Evolutionary conservation across 2,797 vertebrate species (phyloP).

Genomic region (Hipposideros larvatus): DNA sequence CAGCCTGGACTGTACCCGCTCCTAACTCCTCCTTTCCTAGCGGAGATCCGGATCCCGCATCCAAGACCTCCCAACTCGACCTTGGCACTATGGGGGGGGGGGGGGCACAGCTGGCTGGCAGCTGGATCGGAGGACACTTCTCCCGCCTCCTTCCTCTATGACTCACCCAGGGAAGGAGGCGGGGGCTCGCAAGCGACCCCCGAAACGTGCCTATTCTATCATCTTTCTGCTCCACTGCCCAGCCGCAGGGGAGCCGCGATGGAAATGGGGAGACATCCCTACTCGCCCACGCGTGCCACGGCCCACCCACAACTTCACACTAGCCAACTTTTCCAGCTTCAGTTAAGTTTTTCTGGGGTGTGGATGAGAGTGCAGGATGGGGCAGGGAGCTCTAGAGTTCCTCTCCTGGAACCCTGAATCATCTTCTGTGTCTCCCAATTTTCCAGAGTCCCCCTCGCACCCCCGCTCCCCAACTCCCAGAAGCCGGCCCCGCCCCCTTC

Average conservation of each 20-base stretch:
- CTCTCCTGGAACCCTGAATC: constrained; percentile 15
- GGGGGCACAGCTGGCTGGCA: constrained; percentile 81
- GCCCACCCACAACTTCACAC: constrained; percentile 59
- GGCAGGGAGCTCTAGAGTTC: background rate
- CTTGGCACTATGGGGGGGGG: constrained; percentile 64
- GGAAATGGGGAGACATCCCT: constrained; percentile 35
- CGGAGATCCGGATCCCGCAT: constrained; percentile 64
- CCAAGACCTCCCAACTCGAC: constrained; percentile 80
- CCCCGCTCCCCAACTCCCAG: constrained; percentile 75
- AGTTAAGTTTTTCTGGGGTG: constrained; percentile 25
- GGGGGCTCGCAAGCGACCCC: constrained; percentile 77
- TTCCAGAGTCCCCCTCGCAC: constrained; percentile 55
- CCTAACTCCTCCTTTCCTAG: constrained; percentile 68
- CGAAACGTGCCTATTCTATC: constrained; percentile 38
- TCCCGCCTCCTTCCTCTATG: constrained; percentile 60
- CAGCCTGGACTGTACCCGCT: constrained; percentile 79
- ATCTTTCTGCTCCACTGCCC: background rate
- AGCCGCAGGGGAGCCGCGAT: background rate
- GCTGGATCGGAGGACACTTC: constrained; percentile 67
- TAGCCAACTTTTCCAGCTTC: constrained; percentile 57
- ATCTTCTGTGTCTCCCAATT: constrained; percentile 47
- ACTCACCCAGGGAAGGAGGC: constrained; percentile 64
- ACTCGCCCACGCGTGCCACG: constrained; percentile 56
- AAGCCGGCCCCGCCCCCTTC: constrained; percentile 78
- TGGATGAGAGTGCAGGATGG: background rate